Base-by-base conservation (phyloP, 2,888 invertebrate species). In the Conus canariensis region DNA sequence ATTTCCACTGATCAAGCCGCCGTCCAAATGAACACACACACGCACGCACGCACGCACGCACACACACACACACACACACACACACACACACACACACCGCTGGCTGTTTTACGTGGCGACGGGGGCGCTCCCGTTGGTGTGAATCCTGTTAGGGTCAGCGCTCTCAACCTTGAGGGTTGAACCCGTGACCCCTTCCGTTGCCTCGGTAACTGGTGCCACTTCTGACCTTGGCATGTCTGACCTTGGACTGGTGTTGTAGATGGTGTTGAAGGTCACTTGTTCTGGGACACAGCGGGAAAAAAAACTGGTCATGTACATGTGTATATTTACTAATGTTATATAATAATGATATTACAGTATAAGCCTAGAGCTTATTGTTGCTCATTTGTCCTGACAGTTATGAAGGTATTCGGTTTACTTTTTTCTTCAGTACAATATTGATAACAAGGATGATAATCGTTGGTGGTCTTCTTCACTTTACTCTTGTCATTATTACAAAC, bases 241-340 rank as follows among this genome's bases (percentile, higher is more conserved):
- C 16, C 87, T 70, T 12, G 87, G 87, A 45, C 45, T 74, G 87
- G 14, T n/a, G 58, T 19, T 58, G 86, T 64, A 60, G 70, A 87
- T n/a, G 58, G 87, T 87, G 87, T 87, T 87, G 87, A 87, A 87
- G n/a, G 87, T 87, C 87, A 87, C 87, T 70, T 87, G 87, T 25
- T 74, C 87, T 87, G 74, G n/a, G 64, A 22, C 16, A 87, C 64
- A 60, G 64, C 22, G 58, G 19, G 45, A 19, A 14, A 83, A 82
- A 45, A 83, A 14, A 25, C 25, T 0, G 25, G 80, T 22, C 22
- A 80, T 14, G 16, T 12, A n/a, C n/a, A 9, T 14, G n/a, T 0
- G 1, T 30, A n/a, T n/a, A 80, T 16, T 16, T 67, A 22, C 16
- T 16, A 6, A 67, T 30, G 30, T 1, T 1, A 30, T 30, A 30